These are phyloP conservation scores for Megalops cyprinoides DNA, from an alignment of 2,797 vertebrate genomes.

Conservation along the genomic window DNA sequence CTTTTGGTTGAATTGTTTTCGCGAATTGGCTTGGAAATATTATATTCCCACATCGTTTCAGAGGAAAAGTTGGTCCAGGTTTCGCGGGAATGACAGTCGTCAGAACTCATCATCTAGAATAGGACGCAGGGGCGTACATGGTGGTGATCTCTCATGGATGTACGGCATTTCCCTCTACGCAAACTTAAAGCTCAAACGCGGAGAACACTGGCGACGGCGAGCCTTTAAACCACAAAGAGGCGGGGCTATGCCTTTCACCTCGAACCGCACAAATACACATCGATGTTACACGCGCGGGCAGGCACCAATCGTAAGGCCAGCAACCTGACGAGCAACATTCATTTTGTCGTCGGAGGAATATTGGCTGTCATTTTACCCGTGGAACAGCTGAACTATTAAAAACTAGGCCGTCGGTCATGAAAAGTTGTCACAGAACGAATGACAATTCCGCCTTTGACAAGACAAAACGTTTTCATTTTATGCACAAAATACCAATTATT, in stretches of 20 bases:
- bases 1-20: constrained; percentile 55
- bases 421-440: background rate
- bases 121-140: background rate
- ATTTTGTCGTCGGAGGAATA: background rate
- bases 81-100: constrained; percentile 40
- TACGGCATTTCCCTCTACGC: constrained; percentile 35
- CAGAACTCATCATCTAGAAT: constrained; percentile 45
- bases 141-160: background rate
- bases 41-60: constrained; percentile 62
- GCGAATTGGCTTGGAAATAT: constrained; percentile 59
- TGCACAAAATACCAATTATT: too few relatives aligned
- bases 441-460: background rate
- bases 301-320: background rate
- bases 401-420: background rate
- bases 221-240: constrained; percentile 54
- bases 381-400: background rate
- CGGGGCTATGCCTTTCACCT: constrained; percentile 49
- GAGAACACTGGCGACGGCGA: constrained; percentile 55
- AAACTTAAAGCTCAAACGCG: constrained; percentile 30
- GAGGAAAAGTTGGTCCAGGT: constrained; percentile 15
- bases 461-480: too few relatives aligned
- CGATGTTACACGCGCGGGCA: background rate
- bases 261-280: background rate
- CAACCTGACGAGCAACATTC: constrained; percentile 14
- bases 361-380: background rate